These are phyloP conservation scores for Metaphire vulgaris DNA, from an alignment of 1,140 invertebrate genomes.

Conservation along the genomic window DNA sequence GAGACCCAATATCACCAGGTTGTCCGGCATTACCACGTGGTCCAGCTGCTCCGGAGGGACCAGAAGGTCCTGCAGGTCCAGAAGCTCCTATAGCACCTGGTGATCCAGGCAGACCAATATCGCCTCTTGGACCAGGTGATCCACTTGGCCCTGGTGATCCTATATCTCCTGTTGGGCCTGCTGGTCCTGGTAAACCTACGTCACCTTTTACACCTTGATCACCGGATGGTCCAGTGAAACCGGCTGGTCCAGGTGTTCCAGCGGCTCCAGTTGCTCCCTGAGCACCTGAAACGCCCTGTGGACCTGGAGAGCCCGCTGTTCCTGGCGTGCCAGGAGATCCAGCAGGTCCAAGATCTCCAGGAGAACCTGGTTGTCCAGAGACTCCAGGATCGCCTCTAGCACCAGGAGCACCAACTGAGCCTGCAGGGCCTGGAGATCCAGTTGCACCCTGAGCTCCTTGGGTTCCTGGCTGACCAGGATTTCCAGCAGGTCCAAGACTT, in stretches of 20 bases:
- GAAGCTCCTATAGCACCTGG: not conserved
- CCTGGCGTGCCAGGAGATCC: slow-evolving; percentile 16
- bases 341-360: slow-evolving; percentile 25
- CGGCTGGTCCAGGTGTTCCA: slow-evolving; percentile 23
- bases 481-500: slow-evolving; percentile 3
- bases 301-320: slow-evolving; percentile 11
- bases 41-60: not conserved
- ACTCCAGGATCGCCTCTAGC: slow-evolving; percentile 25
- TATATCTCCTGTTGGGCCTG: not conserved
- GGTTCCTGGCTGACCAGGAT: slow-evolving; percentile 6
- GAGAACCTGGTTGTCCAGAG: slow-evolving; percentile 14
- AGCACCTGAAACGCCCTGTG: slow-evolving; percentile 15
- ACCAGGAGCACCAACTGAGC: slow-evolving; percentile 22
- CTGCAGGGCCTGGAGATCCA: slow-evolving; percentile 17
- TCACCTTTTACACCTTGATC: not conserved
- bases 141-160: slow-evolving; percentile 11
- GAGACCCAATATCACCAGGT: not conserved
- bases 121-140: slow-evolving; percentile 4
- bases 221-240: slow-evolving; percentile 5
- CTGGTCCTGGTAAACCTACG: not conserved
- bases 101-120: slow-evolving; percentile 2
- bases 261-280: slow-evolving; percentile 31
- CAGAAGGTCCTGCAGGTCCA: not conserved
- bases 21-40: not conserved
- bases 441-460: slow-evolving; percentile 13